Evolutionary conservation across 2,113 vertebrate species (phyloP).

Genomic region (Cavia porcellus): DNA sequence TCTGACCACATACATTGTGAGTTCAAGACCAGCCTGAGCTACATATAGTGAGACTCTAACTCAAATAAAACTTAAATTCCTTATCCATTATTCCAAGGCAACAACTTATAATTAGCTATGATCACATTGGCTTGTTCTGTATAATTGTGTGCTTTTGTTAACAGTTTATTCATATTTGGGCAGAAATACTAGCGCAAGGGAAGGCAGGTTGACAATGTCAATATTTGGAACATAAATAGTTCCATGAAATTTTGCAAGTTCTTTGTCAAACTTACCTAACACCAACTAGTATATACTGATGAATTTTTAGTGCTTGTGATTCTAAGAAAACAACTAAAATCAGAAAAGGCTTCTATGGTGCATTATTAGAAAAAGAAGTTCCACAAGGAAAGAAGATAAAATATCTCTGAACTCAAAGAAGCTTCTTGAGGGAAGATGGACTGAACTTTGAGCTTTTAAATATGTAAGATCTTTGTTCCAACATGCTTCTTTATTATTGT

Average conservation of each 20-base stretch:
- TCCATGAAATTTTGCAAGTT: conserved; percentile 50
- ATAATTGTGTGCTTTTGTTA: conserved; percentile 34
- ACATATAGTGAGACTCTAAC: neutral
- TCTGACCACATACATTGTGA: neutral
- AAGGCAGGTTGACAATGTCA: neutral
- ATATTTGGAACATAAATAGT: neutral
- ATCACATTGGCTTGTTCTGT: conserved; percentile 37
- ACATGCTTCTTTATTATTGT: neutral
- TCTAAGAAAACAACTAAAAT: conserved; percentile 49
- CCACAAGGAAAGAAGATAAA: neutral
- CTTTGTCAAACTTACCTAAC: neutral
- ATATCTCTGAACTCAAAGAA: conserved; percentile 7
- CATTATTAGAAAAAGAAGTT: neutral
- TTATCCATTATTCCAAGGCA: conserved; percentile 53
- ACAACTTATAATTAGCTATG: conserved; percentile 47
- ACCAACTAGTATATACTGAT: conserved; percentile 36
- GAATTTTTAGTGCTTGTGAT: conserved; percentile 29
- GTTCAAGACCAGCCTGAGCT: neutral
- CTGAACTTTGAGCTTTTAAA: neutral
- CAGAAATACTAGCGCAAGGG: neutral
- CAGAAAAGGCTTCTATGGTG: neutral
- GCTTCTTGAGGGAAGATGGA: neutral
- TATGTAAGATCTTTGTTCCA: conserved; percentile 9
- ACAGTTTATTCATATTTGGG: neutral
- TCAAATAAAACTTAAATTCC: conserved; percentile 22